Base-by-base conservation (phyloP, 1,140 invertebrate genomes). In the Dufourea novaeangliae region DNA sequence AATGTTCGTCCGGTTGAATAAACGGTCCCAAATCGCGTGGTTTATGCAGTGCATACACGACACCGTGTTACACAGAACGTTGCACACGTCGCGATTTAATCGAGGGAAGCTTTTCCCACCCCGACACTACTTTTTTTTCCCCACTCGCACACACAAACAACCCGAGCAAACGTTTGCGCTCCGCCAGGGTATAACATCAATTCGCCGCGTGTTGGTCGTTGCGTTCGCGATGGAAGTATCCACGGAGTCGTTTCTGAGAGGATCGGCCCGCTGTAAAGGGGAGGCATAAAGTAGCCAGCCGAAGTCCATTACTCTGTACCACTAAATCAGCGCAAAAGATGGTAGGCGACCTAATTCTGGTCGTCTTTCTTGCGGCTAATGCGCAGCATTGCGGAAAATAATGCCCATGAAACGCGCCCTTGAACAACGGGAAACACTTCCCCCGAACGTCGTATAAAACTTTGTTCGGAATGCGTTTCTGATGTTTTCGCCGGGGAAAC, bases 381-480 rank as follows among this genome's bases (percentile, higher is more conserved):
- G 78, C 80, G 80, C 75, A 70, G 81, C 82, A 79, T 83, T 68
- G 66, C 64, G 46, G 67, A 63, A 83, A 66, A 83, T 83, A 83
- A 83, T 74, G 75, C 27, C 68, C 67, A 62, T 57, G 56, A 59
- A 59, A 56, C 27, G n/a, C 54, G 74, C 10, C 62, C 54, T 71
- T 62, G 54, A 77, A 71, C 67, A n/a, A 27, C 25, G 32, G 39
- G 37, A 62, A 62, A 77, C 67, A 46, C 56, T 75, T 75, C 72
- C 72, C 8, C 34, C 11, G 22, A 29, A 10, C 8, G 59, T 8
- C 50, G 52, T 41, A 34, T 56, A 68, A 68, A 75, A 56, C 32
- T 67, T 54, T 29, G 34, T 25, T 29, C 62, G 32, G 25, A 61
- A 70, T 39, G 56, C 56, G 27, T 63, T 77, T 44, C 44, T 32